Evolutionary conservation across 2,797 vertebrate species (phyloP), one percentile per base, ranked within the genome.

Genomic region (Yasuhikotakia modesta): DNA sequence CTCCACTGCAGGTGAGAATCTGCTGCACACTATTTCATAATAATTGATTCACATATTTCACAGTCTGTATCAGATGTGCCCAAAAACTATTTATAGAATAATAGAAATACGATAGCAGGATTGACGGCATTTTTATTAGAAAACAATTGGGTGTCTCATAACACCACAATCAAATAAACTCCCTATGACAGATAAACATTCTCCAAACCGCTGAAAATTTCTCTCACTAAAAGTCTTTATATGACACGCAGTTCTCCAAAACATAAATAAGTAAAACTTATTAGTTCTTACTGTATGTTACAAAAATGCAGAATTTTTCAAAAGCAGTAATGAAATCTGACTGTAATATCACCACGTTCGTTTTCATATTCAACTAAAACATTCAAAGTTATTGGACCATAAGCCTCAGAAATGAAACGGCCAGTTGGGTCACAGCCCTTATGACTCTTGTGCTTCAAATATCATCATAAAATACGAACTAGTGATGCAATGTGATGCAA

Each of bases 121-220:
- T 27, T 66, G 68, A 70, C 39, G 4, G 13, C 65, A 21, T 32
- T 81, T 80, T 77, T 70, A 69, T 72, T 76, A 70, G 17, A 79
- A 71, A 79, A 77, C 64, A 73, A 76, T 60, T 19, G 1, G 16
- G 30, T 63, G 69, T 77, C 81, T 86, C 77, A 87, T 84, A 84
- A 86, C 85, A 67, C 21, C 14, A 52, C 70, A 57, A 73, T 89
- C 78, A 86, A 89, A 82, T 82, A 69, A 73, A 84, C 64, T 70
- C 76, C 35, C 67, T 68, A 46, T 73, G 79, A 82, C 71, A 83
- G 67, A 65, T 70, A 79, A 81, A 86, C 53, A 57, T 70, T 72
- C 27, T 7, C 30, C 60, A 63, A 35, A 58, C 39, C 10, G 1
- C 4, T 57, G 5, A 58, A 58, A 46, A 65, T 75, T 78, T 61